Percentiles rank a stretch among this genome's conserved stretches.
Conservation (phyloP, 92 coral and sea anemone species). For the Zoanthus gigantus region DNA sequence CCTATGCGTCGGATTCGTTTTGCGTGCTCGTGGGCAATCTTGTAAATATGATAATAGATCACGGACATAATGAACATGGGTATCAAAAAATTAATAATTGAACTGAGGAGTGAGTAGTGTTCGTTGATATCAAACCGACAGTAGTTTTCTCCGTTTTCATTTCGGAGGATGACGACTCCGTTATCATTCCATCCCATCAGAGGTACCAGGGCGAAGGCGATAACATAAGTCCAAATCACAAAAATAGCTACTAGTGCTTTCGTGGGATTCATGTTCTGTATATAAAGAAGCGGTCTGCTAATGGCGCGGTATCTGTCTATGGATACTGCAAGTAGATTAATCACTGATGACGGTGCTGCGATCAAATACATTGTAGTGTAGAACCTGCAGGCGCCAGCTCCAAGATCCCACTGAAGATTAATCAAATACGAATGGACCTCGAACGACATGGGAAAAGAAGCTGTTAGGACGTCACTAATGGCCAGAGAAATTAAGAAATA, state of each 20-base stretch:
- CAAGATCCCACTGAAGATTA: slow-evolving; percentile 57
- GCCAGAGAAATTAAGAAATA: slow-evolving; percentile 39
- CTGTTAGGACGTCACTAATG: slow-evolving; percentile 33
- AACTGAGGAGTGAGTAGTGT: slow-evolving; percentile 70
- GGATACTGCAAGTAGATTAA: slow-evolving; percentile 85
- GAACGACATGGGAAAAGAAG: slow-evolving; percentile 39
- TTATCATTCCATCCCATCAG: slow-evolving; percentile 79
- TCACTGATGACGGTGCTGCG: slow-evolving; percentile 81
- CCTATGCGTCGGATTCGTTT: slow-evolving; percentile 67
- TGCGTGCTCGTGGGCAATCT: slow-evolving; percentile 78
- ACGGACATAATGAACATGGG: slow-evolving; percentile 77
- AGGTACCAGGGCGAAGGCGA: slow-evolving; percentile 67
- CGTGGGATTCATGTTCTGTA: slow-evolving; percentile 65
- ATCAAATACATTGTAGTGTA: slow-evolving; percentile 71
- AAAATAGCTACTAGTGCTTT: slow-evolving; percentile 62
- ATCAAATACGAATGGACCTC: slow-evolving; percentile 4
- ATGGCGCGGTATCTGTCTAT: slow-evolving; percentile 84
- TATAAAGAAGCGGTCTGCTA: slow-evolving; percentile 71
- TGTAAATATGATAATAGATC: slow-evolving; percentile 72
- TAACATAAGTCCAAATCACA: slow-evolving; percentile 72
- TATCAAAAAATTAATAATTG: slow-evolving; percentile 73
- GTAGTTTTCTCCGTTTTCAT: neutral
- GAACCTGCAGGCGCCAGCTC: slow-evolving; percentile 71
- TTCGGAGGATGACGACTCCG: slow-evolving; percentile 33
- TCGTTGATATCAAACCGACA: slow-evolving; percentile 70